Percentiles rank a stretch among this genome's conserved stretches.
These are phyloP conservation scores for Scolanthus callimorphus DNA, from an alignment of 92 coral and sea anemone genomes.

Conservation along the genomic window DNA sequence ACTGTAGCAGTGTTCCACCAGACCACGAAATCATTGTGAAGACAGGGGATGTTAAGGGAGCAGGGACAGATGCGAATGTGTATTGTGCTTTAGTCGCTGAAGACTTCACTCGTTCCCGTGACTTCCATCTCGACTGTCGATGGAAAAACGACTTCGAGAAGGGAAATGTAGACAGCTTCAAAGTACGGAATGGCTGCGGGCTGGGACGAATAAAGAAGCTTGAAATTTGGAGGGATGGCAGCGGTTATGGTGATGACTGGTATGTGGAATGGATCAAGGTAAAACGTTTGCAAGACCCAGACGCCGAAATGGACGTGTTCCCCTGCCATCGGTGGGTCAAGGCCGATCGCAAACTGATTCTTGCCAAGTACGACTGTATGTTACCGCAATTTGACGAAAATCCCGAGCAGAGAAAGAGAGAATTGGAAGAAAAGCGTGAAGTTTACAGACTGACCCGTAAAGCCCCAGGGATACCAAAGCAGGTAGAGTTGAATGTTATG, in stretches of 20 bases:
- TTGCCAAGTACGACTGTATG: conserved; percentile 84
- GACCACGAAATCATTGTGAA: conserved; percentile 90
- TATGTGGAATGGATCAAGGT: conserved; percentile 92
- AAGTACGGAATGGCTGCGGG: conserved; percentile 63
- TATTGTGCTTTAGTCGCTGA: conserved; percentile 72
- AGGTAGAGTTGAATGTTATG: conserved; percentile 48
- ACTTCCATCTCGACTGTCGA: conserved; percentile 79
- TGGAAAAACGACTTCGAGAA: conserved; percentile 99
- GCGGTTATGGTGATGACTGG: conserved; percentile 94
- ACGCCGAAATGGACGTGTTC: conserved; percentile 52
- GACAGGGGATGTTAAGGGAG: conserved; percentile 99
- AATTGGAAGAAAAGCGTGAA: conserved; percentile 74
- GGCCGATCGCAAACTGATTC: conserved; percentile 61
- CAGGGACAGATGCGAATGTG: conserved; percentile 96
- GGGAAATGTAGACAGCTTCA: conserved; percentile 88
- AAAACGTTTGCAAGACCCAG: conserved; percentile 35
- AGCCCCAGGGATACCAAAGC: conserved; percentile 95
- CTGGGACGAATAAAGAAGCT: conserved; percentile 74
- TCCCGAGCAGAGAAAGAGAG: conserved; percentile 74
- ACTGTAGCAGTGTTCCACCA: conserved; percentile 85
- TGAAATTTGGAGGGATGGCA: conserved; percentile 94
- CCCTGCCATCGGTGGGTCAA: conserved; percentile 98
- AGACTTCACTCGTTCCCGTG: conserved; percentile 73
- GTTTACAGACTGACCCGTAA: conserved; percentile 72
- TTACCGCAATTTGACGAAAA: conserved; percentile 88